Evolutionary conservation across 2,888 invertebrate species (phyloP), one percentile per base, ranked within the genome.

Genomic region (Heliconius sara): DNA sequence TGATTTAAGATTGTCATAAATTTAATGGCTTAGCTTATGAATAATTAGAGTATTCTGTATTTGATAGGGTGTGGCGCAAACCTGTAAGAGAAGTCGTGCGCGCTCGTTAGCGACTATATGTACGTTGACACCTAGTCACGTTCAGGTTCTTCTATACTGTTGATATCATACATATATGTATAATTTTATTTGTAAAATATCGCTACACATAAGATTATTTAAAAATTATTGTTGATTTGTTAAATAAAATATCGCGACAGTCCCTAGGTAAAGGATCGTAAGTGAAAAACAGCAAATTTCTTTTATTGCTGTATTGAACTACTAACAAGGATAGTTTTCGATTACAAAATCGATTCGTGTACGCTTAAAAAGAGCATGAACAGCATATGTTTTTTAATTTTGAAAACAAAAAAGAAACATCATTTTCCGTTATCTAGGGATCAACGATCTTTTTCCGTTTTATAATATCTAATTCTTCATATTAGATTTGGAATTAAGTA

Each of bases 31-130:
- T 39, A 10, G 68, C 25, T 63, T 70, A 79, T 60, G 47, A 79
- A 75, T 75, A 79, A 79, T 79, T 75, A 63, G 63, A 75, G 63
- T 70, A 68, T 67, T 63, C 47, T 79, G 74, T 79, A 75, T 75
- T 63, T 75, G 63, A 68, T 25, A 47, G 68, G 75, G 79, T 63
- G 79, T 66, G 78, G 78, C 79, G 73, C 66, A 34, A 70, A 60
- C 74, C 52, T 30, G 68, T 47, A 74, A 75, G 79, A 68, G 75
- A 75, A 63, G 75, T 75, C 47, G 79, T 79, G 34, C 72, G 71
- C 74, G 74, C 78, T 78, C 78, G 78, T 78, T 78, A 78, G 63
- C 67, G 78, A n/a, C 60, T 60, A 27, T 78, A 34, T 34, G 34
- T 34, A 73, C 72, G 7, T 52, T 22, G 22, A 25, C 73, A 78